Evolutionary conservation across 2,113 vertebrate genomes (phyloP).

Genomic region (Strix uralensis): DNA sequence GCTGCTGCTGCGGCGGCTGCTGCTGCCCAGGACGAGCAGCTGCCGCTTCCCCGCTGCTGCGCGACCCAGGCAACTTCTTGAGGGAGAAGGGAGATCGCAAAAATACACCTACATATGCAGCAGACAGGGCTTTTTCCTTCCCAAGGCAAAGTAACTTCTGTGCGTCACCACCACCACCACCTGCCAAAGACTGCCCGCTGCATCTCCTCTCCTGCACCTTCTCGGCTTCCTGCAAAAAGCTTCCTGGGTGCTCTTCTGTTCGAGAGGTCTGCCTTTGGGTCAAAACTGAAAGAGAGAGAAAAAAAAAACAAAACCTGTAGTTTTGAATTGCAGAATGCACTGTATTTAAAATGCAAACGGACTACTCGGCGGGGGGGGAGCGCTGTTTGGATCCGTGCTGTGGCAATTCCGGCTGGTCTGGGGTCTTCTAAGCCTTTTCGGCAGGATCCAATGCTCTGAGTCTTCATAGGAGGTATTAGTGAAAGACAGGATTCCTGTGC

Average conservation of each 20-base stretch:
- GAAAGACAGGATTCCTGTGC: background rate
- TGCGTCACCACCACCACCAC: constrained; percentile 22
- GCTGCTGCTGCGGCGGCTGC: constrained; percentile 44
- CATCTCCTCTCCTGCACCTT: background rate
- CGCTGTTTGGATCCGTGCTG: background rate
- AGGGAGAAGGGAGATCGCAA: background rate
- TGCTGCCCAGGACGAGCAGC: constrained; percentile 50
- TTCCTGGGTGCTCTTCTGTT: background rate
- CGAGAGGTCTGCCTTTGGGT: background rate
- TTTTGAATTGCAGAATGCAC: background rate
- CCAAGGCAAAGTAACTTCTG: background rate
- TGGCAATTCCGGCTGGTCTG: background rate
- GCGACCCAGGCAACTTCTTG: constrained; percentile 35
- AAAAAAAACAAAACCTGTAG: background rate
- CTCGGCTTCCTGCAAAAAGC: background rate
- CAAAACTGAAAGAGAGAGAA: background rate
- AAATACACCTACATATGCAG: background rate
- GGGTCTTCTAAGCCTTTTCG: background rate
- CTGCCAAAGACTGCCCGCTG: constrained; percentile 9
- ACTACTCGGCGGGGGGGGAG: background rate
- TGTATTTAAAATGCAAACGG: background rate
- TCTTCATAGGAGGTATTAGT: background rate
- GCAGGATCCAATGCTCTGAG: background rate
- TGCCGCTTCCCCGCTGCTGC: constrained; percentile 41
- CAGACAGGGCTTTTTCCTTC: background rate